Conservation (phyloP, 2,797 vertebrate genomes). For the Acanthis flammea region DNA sequence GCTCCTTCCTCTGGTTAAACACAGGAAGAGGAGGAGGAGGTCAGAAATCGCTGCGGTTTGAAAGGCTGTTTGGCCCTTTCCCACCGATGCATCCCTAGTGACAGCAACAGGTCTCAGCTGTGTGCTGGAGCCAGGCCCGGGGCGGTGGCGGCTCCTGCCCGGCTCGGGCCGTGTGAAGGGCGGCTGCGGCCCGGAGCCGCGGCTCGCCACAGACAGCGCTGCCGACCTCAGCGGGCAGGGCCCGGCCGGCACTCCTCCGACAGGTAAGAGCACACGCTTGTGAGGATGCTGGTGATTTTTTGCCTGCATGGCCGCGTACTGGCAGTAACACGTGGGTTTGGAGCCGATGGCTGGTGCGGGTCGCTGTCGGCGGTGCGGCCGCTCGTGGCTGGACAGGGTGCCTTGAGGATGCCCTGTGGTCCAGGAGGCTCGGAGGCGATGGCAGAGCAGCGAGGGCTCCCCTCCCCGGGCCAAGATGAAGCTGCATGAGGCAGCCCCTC, state of each 20-base stretch:
- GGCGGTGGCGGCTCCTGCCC: neutral
- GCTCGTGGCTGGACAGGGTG: neutral
- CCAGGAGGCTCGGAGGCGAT: neutral
- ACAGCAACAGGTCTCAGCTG: neutral
- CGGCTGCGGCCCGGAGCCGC: too few relatives aligned
- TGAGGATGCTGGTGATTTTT: fast-evolving
- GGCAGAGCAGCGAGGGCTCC: neutral
- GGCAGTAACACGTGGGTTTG: fast-evolving
- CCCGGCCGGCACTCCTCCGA: fast-evolving
- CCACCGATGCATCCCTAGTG: fast-evolving
- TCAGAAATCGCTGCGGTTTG: fast-evolving
- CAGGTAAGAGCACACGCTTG: fast-evolving
- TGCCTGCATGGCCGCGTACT: neutral
- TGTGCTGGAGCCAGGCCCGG: neutral
- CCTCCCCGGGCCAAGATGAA: neutral
- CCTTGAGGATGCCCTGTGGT: neutral
- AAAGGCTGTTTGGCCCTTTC: neutral
- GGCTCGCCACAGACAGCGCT: fast-evolving
- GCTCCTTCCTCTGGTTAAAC: neutral
- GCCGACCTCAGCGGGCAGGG: fast-evolving
- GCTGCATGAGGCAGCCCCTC: fast-evolving
- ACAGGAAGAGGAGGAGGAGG: neutral
- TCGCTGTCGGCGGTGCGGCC: fast-evolving
- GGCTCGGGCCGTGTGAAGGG: fast-evolving
- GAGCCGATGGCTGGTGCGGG: fast-evolving